phyloP scores from a whole-genome alignment of 1,140 invertebrate genomes.

The Zeugodacus cucurbitae region DNA sequence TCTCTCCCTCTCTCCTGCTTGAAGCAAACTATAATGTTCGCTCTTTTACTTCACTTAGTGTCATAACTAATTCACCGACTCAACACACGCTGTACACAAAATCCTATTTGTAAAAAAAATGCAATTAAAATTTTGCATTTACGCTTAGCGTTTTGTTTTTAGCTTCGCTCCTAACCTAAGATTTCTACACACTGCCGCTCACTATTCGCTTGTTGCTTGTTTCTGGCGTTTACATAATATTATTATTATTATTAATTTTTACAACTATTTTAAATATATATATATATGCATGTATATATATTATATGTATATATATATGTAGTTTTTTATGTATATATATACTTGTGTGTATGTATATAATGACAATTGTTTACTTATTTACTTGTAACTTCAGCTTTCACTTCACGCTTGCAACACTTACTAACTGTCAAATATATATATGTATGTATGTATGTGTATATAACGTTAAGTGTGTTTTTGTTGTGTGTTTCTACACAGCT shows the following conservation, averaged over 20 bases:
- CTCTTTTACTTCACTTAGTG: neutral
- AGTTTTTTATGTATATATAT: neutral
- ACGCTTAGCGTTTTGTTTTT: neutral
- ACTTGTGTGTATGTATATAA: slow-evolving; percentile 31
- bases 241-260: neutral
- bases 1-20: too few species aligned
- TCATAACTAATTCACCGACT: neutral
- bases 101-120: slow-evolving; percentile 33
- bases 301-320: neutral
- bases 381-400: neutral
- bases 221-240: too few species aligned
- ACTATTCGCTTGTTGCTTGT: neutral
- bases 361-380: neutral
- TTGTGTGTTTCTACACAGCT: neutral
- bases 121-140: slow-evolving; percentile 21
- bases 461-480: neutral
- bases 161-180: neutral
- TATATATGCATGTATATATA: neutral
- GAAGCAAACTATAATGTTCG: too few species aligned
- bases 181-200: neutral
- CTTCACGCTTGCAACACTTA: neutral
- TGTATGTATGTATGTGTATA: neutral
- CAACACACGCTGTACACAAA: neutral
- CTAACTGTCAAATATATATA: neutral
- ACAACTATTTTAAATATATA: slow-evolving; percentile 19